Evolutionary conservation across 2,888 invertebrate genomes (phyloP).

Genomic region (Tiliacea aurago): DNA sequence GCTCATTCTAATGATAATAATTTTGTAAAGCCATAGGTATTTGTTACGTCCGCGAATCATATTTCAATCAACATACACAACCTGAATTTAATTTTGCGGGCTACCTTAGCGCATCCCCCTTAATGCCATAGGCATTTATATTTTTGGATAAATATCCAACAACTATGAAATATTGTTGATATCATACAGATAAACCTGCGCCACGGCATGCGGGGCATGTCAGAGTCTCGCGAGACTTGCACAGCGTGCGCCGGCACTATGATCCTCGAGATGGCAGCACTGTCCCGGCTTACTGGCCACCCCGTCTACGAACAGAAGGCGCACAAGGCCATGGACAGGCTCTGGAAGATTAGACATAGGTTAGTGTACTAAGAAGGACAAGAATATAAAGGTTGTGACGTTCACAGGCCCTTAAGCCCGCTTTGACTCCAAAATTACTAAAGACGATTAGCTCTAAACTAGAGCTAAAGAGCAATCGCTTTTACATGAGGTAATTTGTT

Average conservation of each 20-base stretch:
- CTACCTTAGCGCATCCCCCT: no score
- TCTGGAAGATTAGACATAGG: slow-evolving; percentile 98
- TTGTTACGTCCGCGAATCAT: no score
- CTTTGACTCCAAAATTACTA: not conserved
- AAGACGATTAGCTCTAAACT: not conserved
- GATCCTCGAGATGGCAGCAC: slow-evolving; percentile 98
- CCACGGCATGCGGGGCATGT: slow-evolving; percentile 94
- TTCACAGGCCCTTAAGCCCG: not conserved
- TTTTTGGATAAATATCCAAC: not conserved
- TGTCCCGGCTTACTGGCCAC: slow-evolving; percentile 97
- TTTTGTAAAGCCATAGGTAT: no score
- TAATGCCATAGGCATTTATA: not conserved
- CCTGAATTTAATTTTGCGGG: no score
- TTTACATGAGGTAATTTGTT: not conserved
- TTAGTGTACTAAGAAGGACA: slow-evolving; percentile 57
- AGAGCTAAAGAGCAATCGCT: not conserved
- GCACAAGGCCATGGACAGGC: slow-evolving; percentile 98
- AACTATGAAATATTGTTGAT: not conserved
- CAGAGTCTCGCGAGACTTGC: slow-evolving; percentile 96
- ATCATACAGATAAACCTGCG: slow-evolving; percentile 93
- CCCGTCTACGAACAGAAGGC: slow-evolving; percentile 98
- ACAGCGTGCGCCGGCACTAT: slow-evolving; percentile 99
- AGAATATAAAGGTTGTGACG: not conserved
- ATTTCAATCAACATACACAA: no score
- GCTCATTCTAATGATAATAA: no score